Evolutionary conservation across 2,797 vertebrate genomes (phyloP).

Genomic region (Halcyon badia): DNA sequence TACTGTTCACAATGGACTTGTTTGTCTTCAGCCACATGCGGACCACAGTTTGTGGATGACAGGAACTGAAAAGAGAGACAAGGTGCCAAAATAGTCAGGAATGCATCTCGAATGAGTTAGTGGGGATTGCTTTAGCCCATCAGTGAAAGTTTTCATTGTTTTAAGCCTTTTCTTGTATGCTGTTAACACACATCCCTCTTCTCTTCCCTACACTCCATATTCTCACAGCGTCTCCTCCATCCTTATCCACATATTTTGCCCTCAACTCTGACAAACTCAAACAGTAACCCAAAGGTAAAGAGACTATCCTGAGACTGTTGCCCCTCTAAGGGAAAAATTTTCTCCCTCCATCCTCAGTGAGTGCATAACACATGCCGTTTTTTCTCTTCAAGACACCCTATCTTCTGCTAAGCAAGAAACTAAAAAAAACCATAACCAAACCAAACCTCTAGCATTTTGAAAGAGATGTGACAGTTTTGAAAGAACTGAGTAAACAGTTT

Average conservation of each 20-base stretch:
- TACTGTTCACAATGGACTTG: neutral
- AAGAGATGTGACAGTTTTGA: slow-evolving; percentile 48
- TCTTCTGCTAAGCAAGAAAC: neutral
- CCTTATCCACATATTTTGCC: neutral
- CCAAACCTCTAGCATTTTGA: slow-evolving; percentile 19
- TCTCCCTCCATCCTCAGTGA: neutral
- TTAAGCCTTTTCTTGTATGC: neutral
- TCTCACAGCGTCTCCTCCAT: neutral
- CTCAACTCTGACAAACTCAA: neutral
- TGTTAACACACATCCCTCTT: neutral
- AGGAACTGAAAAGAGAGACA: neutral
- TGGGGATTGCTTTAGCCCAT: neutral
- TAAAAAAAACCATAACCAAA: neutral
- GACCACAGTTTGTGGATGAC: neutral
- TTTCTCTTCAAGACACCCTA: neutral
- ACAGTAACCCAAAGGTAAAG: neutral
- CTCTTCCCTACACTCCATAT: neutral
- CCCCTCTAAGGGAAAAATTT: neutral
- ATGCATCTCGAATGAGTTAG: neutral
- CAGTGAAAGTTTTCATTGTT: neutral
- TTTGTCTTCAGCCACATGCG: neutral
- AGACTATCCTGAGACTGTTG: neutral
- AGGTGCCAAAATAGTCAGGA: neutral
- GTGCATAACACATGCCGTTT: neutral
- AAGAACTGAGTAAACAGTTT: slow-evolving; percentile 47